These are phyloP conservation scores for Drosophila pseudotakahashii DNA, from an alignment of 2,888 invertebrate species.

Conservation along the genomic window DNA sequence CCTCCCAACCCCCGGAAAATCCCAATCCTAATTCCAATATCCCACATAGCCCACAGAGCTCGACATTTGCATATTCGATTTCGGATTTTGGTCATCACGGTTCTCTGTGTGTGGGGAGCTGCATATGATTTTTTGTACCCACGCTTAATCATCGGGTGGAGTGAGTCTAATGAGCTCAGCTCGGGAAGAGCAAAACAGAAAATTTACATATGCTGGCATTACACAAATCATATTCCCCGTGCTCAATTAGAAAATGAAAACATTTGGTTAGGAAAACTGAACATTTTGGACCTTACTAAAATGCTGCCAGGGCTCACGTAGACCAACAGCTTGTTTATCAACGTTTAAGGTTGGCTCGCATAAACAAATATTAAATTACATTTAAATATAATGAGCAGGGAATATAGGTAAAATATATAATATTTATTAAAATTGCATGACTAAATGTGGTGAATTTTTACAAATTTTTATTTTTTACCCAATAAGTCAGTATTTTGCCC, in stretches of 20 bases:
- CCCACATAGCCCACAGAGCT: constrained; percentile 1
- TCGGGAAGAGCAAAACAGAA: constrained; percentile 22
- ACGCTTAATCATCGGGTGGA: constrained; percentile 27
- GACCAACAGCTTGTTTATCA: background rate
- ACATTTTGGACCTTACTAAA: background rate
- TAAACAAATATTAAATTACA: too few species aligned
- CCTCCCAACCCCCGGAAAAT: too few species aligned
- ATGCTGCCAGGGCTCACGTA: constrained; percentile 3
- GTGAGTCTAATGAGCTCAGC: constrained; percentile 29
- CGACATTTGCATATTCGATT: constrained; percentile 59
- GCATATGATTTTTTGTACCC: constrained; percentile 25
- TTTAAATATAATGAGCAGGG: background rate
- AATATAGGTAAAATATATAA: too few species aligned
- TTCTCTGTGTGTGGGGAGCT: constrained; percentile 12
- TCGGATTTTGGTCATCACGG: constrained; percentile 32
- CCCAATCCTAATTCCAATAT: constrained; percentile 16
- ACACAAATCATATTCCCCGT: constrained; percentile 17
- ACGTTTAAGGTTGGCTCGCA: too few species aligned
- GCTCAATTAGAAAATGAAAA: constrained; percentile 15
- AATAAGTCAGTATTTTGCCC: too few species aligned
- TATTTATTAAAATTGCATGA: too few species aligned
- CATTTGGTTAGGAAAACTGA: background rate
- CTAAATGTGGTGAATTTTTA: too few species aligned
- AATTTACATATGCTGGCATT: constrained; percentile 23
- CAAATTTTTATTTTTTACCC: too few species aligned